phyloP scores from a whole-genome alignment of 2,888 invertebrate genomes.

The Zygaena filipendulae region DNA sequence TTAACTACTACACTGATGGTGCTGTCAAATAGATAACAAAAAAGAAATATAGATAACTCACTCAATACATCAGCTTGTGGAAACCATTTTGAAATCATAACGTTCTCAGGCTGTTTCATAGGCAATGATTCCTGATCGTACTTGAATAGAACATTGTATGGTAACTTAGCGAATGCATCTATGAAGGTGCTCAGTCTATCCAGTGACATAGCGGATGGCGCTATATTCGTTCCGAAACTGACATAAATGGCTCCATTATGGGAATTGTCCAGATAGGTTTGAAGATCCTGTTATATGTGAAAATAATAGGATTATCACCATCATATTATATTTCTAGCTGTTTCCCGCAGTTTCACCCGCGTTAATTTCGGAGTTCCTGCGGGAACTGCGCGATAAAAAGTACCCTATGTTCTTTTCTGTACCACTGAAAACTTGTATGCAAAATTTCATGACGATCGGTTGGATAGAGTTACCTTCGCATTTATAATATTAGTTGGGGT shows the following conservation, averaged over 20 bases:
- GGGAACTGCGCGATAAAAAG: too few relatives aligned
- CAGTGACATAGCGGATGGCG: conserved; percentile 28
- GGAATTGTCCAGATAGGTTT: conserved; percentile 36
- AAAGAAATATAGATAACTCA: conserved; percentile 11
- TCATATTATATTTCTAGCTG: too few relatives aligned
- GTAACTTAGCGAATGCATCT: conserved; percentile 34
- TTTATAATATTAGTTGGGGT: too few relatives aligned
- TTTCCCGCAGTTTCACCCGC: too few relatives aligned
- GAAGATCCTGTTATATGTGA: conserved; percentile 28
- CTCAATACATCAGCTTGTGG: conserved; percentile 38
- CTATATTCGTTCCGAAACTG: conserved; percentile 46
- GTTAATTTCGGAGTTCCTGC: too few relatives aligned
- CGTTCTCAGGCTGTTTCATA: conserved; percentile 5
- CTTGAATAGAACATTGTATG: conserved; percentile 49
- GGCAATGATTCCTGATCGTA: conserved; percentile 28
- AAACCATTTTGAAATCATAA: conserved; percentile 39
- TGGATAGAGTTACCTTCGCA: too few relatives aligned
- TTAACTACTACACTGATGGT: too few relatives aligned
- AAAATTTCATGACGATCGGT: too few relatives aligned
- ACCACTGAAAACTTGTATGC: too few relatives aligned
- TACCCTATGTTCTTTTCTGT: too few relatives aligned
- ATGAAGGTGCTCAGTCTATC: conserved; percentile 27
- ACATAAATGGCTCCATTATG: conserved; percentile 45
- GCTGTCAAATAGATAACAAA: not conserved
- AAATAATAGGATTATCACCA: too few relatives aligned